These are phyloP conservation scores for Euzetes globulus DNA, from an alignment of 2,888 invertebrate species.

Conservation along the genomic window DNA sequence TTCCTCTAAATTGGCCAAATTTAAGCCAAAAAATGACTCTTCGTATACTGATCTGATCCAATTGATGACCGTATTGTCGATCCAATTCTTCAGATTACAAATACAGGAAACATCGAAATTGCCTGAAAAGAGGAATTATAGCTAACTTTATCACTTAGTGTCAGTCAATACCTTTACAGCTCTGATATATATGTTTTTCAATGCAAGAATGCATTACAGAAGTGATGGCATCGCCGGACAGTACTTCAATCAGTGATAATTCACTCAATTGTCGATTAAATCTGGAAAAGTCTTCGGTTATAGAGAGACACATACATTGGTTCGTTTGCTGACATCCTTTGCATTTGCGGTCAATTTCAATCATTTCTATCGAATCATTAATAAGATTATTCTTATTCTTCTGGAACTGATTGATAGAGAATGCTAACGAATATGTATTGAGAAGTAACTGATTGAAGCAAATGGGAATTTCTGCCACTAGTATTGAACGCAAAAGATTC, in stretches of 20 bases:
- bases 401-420: constrained; percentile 32
- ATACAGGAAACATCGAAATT: constrained; percentile 77
- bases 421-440: constrained; percentile 38
- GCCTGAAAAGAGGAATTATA: constrained; percentile 49
- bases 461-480: constrained; percentile 39
- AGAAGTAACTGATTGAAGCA: constrained; percentile 37
- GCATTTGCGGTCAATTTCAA: not conserved
- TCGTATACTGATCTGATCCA: constrained; percentile 54
- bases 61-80: constrained; percentile 67
- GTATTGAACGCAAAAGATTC: constrained; percentile 34
- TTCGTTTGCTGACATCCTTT: not conserved
- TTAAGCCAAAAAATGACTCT: not conserved
- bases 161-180: constrained; percentile 55
- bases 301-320: constrained; percentile 26
- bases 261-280: constrained; percentile 36
- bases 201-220: constrained; percentile 71
- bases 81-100: constrained; percentile 58
- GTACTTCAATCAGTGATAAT: constrained; percentile 39
- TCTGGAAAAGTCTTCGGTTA: constrained; percentile 25
- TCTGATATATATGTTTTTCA: constrained; percentile 69
- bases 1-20: constrained; percentile 43
- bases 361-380: constrained; percentile 9
- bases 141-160: not conserved
- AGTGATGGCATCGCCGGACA: constrained; percentile 40
- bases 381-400: not conserved